Percentiles rank a stretch among this genome's conserved stretches.
phyloP scores from a whole-genome alignment of 2,113 vertebrate genomes.

The Furnarius figulus region DNA sequence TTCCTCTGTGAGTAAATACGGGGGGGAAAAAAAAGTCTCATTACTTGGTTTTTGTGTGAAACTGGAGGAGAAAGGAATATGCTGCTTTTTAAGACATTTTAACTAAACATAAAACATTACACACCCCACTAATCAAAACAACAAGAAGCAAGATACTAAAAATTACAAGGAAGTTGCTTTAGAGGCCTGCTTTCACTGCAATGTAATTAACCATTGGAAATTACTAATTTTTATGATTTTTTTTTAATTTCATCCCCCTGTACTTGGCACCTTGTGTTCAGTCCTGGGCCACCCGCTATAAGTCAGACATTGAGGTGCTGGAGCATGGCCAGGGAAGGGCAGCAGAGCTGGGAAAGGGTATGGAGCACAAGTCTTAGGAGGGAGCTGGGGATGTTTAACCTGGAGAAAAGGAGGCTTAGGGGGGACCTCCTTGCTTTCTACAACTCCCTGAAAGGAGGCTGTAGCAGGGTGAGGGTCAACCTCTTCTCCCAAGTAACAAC shows the following conservation, averaged over 20 bases:
- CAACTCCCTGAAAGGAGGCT: neutral
- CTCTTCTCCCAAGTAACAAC: neutral
- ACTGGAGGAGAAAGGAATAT: neutral
- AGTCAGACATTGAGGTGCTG: neutral
- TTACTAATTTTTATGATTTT: neutral
- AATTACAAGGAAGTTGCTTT: neutral
- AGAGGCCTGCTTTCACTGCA: neutral
- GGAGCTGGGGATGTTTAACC: neutral
- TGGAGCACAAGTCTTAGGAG: neutral
- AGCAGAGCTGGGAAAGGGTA: neutral
- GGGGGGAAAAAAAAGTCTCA: neutral
- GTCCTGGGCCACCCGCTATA: neutral
- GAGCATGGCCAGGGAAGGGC: neutral
- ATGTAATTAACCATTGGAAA: neutral
- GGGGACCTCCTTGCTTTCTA: neutral
- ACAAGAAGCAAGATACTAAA: neutral
- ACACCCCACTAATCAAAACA: neutral
- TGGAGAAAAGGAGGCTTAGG: neutral
- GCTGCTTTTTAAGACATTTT: neutral
- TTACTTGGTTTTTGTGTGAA: neutral
- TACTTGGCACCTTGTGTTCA: neutral
- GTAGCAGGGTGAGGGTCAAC: fast-evolving
- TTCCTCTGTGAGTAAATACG: neutral
- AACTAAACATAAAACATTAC: neutral
- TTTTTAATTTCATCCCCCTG: neutral